Conservation (phyloP, 2,113 vertebrate species). For the Ginglymostoma cirratum region DNA sequence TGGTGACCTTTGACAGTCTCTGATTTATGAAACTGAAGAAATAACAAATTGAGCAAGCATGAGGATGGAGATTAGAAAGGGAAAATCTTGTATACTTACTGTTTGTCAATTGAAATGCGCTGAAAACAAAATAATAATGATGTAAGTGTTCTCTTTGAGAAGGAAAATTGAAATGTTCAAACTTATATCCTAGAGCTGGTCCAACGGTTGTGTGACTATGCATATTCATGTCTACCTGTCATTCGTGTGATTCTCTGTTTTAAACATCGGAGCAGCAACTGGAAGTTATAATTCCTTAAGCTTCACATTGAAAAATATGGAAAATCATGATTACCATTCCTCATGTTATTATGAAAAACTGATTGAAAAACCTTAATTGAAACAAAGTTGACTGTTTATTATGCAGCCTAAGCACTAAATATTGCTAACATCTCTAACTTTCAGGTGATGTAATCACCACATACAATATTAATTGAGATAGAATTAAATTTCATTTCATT, state of each 20-base stretch:
- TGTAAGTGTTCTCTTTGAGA: not conserved
- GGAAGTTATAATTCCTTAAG: not conserved
- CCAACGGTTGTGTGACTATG: not conserved
- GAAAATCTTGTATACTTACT: not conserved
- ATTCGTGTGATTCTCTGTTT: not conserved
- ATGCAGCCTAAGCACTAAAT: not conserved
- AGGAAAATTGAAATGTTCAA: not conserved
- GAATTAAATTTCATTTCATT: not conserved
- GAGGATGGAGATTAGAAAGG: not conserved
- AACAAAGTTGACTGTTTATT: not conserved
- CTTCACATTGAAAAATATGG: not conserved
- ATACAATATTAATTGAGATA: not conserved
- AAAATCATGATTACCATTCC: too few species aligned
- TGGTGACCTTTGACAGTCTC: not conserved
- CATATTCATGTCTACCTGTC: not conserved
- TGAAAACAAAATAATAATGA: not conserved
- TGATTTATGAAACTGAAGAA: slow-evolving; percentile 5
- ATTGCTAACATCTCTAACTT: not conserved
- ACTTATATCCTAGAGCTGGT: not conserved
- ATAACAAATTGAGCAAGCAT: not conserved
- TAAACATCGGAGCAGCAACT: not conserved
- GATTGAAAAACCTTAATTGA: not conserved
- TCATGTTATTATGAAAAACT: not conserved
- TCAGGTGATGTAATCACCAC: not conserved
- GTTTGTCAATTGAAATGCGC: not conserved